Conservation (phyloP, 1,140 invertebrate species). For the Zophobas morio region DNA sequence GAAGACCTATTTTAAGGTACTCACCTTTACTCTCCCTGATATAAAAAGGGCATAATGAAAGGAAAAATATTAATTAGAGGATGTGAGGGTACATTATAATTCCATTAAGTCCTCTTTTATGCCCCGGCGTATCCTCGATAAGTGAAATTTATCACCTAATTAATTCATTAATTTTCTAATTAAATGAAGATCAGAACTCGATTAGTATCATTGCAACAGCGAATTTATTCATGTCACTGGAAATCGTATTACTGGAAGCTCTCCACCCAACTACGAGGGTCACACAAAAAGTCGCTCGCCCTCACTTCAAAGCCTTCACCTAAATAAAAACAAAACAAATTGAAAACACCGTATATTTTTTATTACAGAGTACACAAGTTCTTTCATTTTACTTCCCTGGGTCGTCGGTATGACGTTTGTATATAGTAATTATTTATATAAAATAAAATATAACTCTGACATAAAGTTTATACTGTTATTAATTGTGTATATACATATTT, state of each 20-base stretch:
- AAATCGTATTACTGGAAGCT: not conserved
- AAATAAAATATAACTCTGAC: too few species aligned
- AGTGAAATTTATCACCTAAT: slow-evolving; percentile 33
- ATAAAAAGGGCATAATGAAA: not conserved
- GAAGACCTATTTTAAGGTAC: slow-evolving; percentile 30
- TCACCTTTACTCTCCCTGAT: slow-evolving; percentile 23
- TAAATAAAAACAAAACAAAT: too few species aligned
- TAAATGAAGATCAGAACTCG: slow-evolving; percentile 32
- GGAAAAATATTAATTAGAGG: slow-evolving; percentile 34
- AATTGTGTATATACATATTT: too few species aligned
- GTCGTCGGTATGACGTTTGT: too few species aligned
- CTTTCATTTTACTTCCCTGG: too few species aligned
- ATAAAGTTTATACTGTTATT: too few species aligned
- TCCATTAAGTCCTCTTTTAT: slow-evolving; percentile 30
- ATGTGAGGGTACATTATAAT: slow-evolving; percentile 37
- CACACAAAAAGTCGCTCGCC: too few species aligned
- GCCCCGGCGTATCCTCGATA: not conserved
- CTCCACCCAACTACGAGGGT: too few species aligned
- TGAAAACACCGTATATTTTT: too few species aligned
- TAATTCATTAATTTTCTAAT: slow-evolving; percentile 30
- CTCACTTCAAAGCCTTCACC: too few species aligned
- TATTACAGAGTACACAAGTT: too few species aligned
- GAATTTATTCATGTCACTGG: not conserved
- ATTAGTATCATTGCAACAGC: slow-evolving; percentile 1
- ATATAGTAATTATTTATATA: too few species aligned